Percentiles rank a stretch among this genome's conserved stretches.
phyloP scores from a whole-genome alignment of 2,113 vertebrate species.

The Toxostoma redivivum region DNA sequence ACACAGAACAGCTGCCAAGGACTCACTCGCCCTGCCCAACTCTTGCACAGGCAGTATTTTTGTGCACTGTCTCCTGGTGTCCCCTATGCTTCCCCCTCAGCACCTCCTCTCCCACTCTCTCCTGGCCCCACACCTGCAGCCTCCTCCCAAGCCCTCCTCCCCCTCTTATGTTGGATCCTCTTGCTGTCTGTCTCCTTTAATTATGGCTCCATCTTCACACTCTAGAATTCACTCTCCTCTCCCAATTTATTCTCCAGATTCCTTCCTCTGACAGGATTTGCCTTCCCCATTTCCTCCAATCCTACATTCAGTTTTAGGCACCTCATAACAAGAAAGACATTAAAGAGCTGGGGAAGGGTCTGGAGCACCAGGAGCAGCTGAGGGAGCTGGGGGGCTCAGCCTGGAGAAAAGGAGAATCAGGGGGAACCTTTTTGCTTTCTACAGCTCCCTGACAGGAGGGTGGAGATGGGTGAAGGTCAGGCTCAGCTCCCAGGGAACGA shows the following conservation, averaged over 20 bases:
- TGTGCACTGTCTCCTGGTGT: background rate
- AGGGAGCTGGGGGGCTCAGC: background rate
- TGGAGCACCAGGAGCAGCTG: background rate
- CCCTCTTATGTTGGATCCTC: rapidly evolving
- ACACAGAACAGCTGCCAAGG: background rate
- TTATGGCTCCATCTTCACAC: rapidly evolving
- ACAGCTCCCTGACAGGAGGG: background rate
- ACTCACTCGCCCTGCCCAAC: rapidly evolving
- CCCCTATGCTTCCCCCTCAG: rapidly evolving
- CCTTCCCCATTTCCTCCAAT: background rate
- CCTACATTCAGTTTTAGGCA: background rate
- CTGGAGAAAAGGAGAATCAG: background rate
- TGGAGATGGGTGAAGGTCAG: rapidly evolving
- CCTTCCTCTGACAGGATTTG: background rate
- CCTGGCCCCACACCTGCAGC: background rate
- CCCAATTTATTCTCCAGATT: background rate
- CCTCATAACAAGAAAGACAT: background rate
- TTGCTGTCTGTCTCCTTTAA: background rate
- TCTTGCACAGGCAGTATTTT: background rate
- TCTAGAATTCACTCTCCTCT: background rate
- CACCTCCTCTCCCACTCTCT: background rate
- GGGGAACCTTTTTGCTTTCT: rapidly evolving
- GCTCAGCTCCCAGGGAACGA: background rate
- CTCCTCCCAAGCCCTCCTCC: background rate
- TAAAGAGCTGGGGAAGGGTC: background rate